Percentiles rank a stretch among this genome's conserved stretches.
Conservation (phyloP, 2,113 vertebrate species). For the Rhineura floridana region DNA sequence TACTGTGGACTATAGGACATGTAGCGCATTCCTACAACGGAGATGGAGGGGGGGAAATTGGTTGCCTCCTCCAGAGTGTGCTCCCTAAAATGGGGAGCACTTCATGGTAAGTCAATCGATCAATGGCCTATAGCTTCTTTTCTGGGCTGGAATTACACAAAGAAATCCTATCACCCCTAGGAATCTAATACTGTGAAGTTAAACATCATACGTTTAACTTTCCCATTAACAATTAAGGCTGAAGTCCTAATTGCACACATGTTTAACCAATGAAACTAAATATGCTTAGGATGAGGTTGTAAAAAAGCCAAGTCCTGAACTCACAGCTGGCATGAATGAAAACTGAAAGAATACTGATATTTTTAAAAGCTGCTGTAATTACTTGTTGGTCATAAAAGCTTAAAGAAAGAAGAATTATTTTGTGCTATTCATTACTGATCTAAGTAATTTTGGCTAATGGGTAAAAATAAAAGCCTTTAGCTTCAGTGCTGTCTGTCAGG, state of each 20-base stretch:
- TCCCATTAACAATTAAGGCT: neutral
- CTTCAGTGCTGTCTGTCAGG: neutral
- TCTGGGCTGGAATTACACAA: neutral
- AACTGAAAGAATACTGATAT: neutral
- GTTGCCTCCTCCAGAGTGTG: neutral
- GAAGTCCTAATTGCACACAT: neutral
- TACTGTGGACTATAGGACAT: neutral
- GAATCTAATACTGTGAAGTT: neutral
- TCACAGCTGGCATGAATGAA: neutral
- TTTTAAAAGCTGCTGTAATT: neutral
- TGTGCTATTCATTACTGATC: neutral
- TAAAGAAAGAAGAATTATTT: neutral
- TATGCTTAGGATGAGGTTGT: neutral
- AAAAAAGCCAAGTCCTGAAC: neutral
- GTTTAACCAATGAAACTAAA: neutral
- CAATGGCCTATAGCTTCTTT: neutral
- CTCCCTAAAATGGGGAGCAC: neutral
- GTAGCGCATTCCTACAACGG: neutral
- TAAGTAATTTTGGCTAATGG: neutral
- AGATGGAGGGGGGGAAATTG: neutral
- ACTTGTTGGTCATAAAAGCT: neutral
- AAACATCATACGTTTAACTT: neutral
- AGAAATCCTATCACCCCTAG: neutral
- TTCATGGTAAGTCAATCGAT: neutral
- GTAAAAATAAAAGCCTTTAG: neutral